Percentiles rank a stretch among this genome's conserved stretches.
These are phyloP conservation scores for Eueremaeus valkanovi DNA, from an alignment of 2,888 invertebrate genomes.

Conservation along the genomic window DNA sequence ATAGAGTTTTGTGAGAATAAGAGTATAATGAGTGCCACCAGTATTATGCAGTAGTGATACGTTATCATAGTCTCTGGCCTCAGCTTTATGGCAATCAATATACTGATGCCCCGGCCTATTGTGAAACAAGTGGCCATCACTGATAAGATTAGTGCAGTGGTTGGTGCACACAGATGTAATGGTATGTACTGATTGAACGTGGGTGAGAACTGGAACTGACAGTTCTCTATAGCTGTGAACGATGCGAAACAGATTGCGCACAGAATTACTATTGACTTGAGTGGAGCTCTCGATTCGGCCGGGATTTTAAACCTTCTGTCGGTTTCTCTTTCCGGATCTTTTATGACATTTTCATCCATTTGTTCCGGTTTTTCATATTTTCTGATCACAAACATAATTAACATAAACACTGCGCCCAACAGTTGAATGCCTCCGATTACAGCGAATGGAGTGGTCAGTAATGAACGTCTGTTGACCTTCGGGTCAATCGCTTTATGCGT, in stretches of 20 bases:
- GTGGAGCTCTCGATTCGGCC: neutral
- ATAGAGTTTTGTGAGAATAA: constrained; percentile 17
- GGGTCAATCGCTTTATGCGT: neutral
- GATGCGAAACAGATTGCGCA: constrained; percentile 12
- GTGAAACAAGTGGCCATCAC: constrained; percentile 32
- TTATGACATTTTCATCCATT: neutral
- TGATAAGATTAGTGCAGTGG: constrained; percentile 24
- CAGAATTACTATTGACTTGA: neutral
- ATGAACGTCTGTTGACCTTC: neutral
- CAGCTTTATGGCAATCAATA: constrained; percentile 23
- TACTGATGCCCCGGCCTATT: constrained; percentile 15
- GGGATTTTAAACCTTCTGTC: neutral
- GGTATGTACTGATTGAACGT: constrained; percentile 32
- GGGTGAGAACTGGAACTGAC: constrained; percentile 22
- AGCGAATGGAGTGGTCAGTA: neutral
- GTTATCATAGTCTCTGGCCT: constrained; percentile 16
- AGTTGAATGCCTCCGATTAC: constrained; percentile 15
- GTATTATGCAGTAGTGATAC: constrained; percentile 14
- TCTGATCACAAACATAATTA: constrained; percentile 2
- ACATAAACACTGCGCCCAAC: constrained; percentile 21
- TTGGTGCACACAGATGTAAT: constrained; percentile 14
- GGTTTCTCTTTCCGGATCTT: neutral
- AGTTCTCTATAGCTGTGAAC: constrained; percentile 24
- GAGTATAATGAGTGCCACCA: constrained; percentile 4
- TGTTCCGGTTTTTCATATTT: constrained; percentile 16